These are phyloP conservation scores for Drosophila sucinea DNA, from an alignment of 1,140 invertebrate genomes.

Conservation along the genomic window DNA sequence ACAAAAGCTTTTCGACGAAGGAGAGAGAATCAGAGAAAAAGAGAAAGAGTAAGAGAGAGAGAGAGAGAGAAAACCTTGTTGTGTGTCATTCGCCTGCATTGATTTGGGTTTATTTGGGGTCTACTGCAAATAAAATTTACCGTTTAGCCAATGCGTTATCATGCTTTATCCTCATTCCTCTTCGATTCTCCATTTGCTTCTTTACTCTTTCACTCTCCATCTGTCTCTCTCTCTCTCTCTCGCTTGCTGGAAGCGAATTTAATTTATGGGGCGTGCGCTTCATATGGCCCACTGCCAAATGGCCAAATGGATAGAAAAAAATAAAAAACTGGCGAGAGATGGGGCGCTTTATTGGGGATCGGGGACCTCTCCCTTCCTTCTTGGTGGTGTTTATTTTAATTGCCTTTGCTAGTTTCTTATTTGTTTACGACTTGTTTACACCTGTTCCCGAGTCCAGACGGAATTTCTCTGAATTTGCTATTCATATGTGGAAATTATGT, in stretches of 20 bases:
- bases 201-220: neutral
- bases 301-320: constrained; percentile 3
- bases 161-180: neutral
- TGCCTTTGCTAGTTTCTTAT: constrained; percentile 61
- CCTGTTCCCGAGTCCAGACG: constrained; percentile 55
- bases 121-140: constrained; percentile 61
- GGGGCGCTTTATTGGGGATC: neutral
- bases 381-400: constrained; percentile 69
- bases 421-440: constrained; percentile 73
- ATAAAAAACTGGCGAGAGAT: no score
- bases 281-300: constrained; percentile 72
- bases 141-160: constrained; percentile 61
- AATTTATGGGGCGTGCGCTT: constrained; percentile 74
- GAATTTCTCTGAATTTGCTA: constrained; percentile 26
- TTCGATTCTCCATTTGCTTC: constrained; percentile 16
- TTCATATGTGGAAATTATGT: constrained; percentile 4
- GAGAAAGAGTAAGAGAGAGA: constrained; percentile 1
- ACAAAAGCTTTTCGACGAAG: constrained; percentile 46
- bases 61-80: constrained; percentile 25
- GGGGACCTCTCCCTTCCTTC: constrained; percentile 9
- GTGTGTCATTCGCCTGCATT: constrained; percentile 72
- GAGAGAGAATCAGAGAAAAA: neutral
- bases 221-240: neutral
- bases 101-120: constrained; percentile 55
- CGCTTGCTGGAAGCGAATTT: constrained; percentile 60